These are phyloP conservation scores for Podarcis raffonei DNA, from an alignment of 2,113 vertebrate species.

Conservation along the genomic window DNA sequence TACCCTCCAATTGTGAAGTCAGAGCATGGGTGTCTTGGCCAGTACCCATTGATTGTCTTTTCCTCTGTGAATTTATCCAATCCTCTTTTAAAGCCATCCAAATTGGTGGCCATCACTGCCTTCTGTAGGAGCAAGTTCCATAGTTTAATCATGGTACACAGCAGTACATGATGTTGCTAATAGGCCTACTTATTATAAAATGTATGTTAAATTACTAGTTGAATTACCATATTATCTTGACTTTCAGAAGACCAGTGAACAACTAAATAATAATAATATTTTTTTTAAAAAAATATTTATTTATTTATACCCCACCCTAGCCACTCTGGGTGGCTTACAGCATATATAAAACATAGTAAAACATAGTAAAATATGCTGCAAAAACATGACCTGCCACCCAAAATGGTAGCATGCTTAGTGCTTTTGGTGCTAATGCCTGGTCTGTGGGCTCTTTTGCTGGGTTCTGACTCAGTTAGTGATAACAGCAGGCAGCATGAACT, in stretches of 20 bases:
- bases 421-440: not conserved
- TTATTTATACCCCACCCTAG: too few species aligned
- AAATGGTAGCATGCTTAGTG: not conserved
- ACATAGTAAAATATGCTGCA: too few species aligned
- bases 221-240: not conserved
- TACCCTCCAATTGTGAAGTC: too few species aligned
- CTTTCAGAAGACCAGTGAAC: not conserved
- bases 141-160: not conserved
- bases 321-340: too few species aligned
- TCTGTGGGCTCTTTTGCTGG: not conserved
- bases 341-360: too few species aligned
- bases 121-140: too few species aligned
- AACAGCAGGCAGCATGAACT: not conserved
- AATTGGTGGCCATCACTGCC: too few species aligned
- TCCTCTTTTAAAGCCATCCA: too few species aligned
- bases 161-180: slow-evolving; percentile 40
- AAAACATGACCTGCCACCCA: not conserved
- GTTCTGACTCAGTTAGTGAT: not conserved
- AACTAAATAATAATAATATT: not conserved
- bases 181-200: slow-evolving; percentile 4
- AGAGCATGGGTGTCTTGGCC: too few species aligned
- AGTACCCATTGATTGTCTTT: too few species aligned
- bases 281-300: too few species aligned
- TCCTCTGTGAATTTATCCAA: too few species aligned
- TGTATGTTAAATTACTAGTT: not conserved